Base-by-base conservation (phyloP, 2,888 invertebrate species). In the Lagria hirta region DNA sequence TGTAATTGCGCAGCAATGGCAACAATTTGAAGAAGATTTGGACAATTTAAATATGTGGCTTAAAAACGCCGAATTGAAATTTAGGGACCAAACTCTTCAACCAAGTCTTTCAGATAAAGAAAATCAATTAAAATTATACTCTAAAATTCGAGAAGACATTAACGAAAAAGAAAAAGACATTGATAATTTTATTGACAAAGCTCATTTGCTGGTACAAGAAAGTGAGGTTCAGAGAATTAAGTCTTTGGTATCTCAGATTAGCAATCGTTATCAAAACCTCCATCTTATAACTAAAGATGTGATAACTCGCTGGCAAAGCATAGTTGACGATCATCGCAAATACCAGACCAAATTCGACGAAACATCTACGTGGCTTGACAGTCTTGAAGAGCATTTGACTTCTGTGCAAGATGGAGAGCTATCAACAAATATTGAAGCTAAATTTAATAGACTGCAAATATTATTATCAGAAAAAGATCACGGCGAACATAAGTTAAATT, bases 41-140 rank as follows among this genome's bases (percentile, higher is more conserved):
- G 90, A 93, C 52, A 77, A 79, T 13, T 81, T 92, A 17, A 86
- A 86, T 6, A 84, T 84, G 56, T 95, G 95, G 95, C 83, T 95
- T 53, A 85, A 89, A 61, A 77, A 81, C 15, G 84, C 85, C 66
- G 95, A 96, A 74, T 79, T 83, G 4, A 82, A 86, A 38, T 88
- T 95, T 65, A 82, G 92, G 35, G 90, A 94, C 58, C 92, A 92
- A 67, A 85, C 85, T 51, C 74, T 93, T 2, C 86, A 89, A 65
- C 84, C 88, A 1, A 84, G 86, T 0, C 70, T 92, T 11, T 76
- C 82, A 30, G 92, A 93, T 57, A 97, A 96, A 70, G 81, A 84
- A 60, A 75, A 77, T 14, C 86, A 88, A 57, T 72, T 92, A 6
- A 78, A 82, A 49, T 76, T 77, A 35, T 86, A 86, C 56, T 82